Evolutionary conservation across 2,888 invertebrate species (phyloP).

Genomic region (Microplitis manilae): DNA sequence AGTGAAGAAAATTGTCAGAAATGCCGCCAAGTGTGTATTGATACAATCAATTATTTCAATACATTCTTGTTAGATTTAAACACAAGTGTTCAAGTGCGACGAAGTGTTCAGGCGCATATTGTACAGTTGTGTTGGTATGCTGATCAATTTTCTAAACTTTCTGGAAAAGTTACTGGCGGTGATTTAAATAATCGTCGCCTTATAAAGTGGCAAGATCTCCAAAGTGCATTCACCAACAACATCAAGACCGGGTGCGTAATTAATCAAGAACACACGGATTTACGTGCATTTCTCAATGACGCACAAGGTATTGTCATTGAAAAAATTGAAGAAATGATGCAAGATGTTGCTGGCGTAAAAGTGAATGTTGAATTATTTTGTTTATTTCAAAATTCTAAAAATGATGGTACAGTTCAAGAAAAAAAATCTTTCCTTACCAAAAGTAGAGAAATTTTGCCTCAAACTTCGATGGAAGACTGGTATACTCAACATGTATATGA

Average conservation of each 20-base stretch:
- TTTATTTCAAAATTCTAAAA: conserved; percentile 29
- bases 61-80: background rate
- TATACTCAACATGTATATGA: background rate
- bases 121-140: background rate
- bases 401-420: conserved; percentile 35
- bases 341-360: conserved; percentile 28
- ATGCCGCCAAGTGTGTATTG: background rate
- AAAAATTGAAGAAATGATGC: background rate
- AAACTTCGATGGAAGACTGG: conserved; percentile 4
- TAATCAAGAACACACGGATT: conserved; percentile 38
- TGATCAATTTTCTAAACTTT: background rate
- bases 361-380: conserved; percentile 34
- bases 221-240: background rate
- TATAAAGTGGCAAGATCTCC: background rate
- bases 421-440: conserved; percentile 51
- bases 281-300: conserved; percentile 29
- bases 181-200: background rate
- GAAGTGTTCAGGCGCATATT: background rate
- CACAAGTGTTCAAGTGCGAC: background rate
- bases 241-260: conserved; percentile 29
- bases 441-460: conserved; percentile 32
- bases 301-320: background rate
- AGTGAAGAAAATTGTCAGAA: background rate
- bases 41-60: background rate
- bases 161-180: background rate